These are phyloP conservation scores for Tetrax tetrax DNA, from an alignment of 2,113 vertebrate species.

Conservation along the genomic window DNA sequence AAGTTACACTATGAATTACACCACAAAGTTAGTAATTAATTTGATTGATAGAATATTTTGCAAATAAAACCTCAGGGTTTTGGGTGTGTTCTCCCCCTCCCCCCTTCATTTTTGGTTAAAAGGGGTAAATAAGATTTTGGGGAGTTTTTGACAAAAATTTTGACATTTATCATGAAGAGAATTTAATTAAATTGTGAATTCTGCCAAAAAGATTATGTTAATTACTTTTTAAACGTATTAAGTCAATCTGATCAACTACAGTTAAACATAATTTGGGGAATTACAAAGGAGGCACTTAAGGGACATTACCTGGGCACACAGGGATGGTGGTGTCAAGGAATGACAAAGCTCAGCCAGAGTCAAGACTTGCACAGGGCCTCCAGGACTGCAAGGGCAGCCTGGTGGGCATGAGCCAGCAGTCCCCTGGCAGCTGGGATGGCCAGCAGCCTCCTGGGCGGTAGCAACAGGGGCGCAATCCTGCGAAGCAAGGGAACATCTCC, in stretches of 20 bases:
- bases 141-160: neutral
- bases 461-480: neutral
- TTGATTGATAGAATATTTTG: neutral
- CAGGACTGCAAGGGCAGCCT: neutral
- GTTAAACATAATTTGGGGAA: neutral
- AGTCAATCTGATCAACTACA: neutral
- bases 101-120: neutral
- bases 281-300: neutral
- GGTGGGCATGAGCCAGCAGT: neutral
- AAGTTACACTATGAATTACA: neutral
- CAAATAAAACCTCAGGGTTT: neutral
- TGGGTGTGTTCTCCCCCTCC: fast-evolving
- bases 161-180: neutral
- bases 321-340: neutral
- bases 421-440: neutral
- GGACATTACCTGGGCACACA: neutral
- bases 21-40: neutral
- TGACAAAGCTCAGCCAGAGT: neutral
- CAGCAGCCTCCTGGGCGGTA: neutral
- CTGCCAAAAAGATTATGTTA: neutral
- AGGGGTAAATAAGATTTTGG: neutral
- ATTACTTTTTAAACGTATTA: neutral
- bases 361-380: neutral
- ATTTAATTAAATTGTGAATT: neutral
- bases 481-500: neutral